Evolutionary conservation across 2,113 vertebrate species (phyloP), one percentile per base, ranked within the genome.

Genomic region (Pyrgilauda ruficollis): DNA sequence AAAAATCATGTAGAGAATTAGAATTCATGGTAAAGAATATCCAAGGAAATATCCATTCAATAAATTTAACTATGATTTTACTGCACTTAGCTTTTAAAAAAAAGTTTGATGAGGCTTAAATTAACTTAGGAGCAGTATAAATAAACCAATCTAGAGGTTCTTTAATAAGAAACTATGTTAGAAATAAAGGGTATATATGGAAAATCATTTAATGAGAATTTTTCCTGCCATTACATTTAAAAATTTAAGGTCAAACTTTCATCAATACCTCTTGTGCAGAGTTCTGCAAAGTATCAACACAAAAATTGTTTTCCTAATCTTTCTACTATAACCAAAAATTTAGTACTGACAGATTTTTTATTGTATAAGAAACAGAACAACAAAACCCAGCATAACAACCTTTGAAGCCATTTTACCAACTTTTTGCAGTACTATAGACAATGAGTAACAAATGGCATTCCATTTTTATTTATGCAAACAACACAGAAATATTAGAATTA

Each of bases 81-180:
- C 33, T 79, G 58, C 22, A 67, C 63, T 88, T 84, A 61, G 33
- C 6, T 63, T 85, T 87, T 44, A 41, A 41, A 80, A 76, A 37
- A 33, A 56, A 73, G 23, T 77, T 80, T 49, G 87, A 81, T 46
- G n/a, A 39, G 78, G 49, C 30, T 8, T 80, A 77, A 80, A 77
- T 86, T 89, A 81, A 80, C 31, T 80, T 26, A 59, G 24, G 3
- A 74, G 13, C 15, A 81, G 59, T 63, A 81, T 15, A 69, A 69
- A 62, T 13, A 33, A 15, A 84, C 80, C 59, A 77, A 84, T 41
- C 82, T 83, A 94, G 87, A 63, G 61, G 26, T 58, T 77, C 19
- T 79, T 83, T 83, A 78, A 85, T 96, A 77, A 72, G 87, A 93
- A 96, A 85, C 31, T 72, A 58, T 58, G 53, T 78, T 64, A 89